These are phyloP conservation scores for Fulica atra DNA, from an alignment of 2,113 vertebrate genomes.

Conservation along the genomic window DNA sequence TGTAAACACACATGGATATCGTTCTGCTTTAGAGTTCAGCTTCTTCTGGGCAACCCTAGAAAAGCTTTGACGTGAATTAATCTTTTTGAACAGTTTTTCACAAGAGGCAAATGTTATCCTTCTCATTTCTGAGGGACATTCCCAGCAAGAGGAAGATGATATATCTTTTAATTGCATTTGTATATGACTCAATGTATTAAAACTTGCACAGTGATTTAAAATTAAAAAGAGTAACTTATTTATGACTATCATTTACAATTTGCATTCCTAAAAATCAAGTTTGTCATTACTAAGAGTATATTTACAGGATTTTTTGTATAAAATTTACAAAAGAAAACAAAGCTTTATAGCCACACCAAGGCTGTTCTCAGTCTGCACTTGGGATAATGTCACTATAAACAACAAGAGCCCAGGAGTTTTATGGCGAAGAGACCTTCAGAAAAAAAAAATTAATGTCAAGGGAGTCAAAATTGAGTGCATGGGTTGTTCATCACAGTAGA, in stretches of 20 bases:
- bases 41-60: not conserved
- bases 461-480: not conserved
- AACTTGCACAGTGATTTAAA: not conserved
- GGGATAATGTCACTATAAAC: not conserved
- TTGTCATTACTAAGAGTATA: not conserved
- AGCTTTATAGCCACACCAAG: not conserved
- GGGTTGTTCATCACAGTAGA: not conserved
- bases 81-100: not conserved
- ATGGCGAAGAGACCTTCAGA: not conserved
- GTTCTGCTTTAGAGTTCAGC: not conserved
- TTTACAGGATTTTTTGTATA: not conserved
- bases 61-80: not conserved
- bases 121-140: not conserved
- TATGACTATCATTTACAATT: not conserved
- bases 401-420: not conserved
- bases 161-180: not conserved
- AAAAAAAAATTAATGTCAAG: not conserved
- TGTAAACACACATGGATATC: not conserved
- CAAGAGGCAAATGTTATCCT: not conserved
- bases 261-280: not conserved
- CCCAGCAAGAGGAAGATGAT: not conserved
- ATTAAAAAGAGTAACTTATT: not conserved
- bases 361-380: not conserved
- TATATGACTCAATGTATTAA: not conserved
- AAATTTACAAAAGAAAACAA: not conserved